Percentiles rank a stretch among this genome's conserved stretches.
Evolutionary conservation across 2,888 invertebrate species (phyloP).

Genomic region (Heliconius hortense): DNA sequence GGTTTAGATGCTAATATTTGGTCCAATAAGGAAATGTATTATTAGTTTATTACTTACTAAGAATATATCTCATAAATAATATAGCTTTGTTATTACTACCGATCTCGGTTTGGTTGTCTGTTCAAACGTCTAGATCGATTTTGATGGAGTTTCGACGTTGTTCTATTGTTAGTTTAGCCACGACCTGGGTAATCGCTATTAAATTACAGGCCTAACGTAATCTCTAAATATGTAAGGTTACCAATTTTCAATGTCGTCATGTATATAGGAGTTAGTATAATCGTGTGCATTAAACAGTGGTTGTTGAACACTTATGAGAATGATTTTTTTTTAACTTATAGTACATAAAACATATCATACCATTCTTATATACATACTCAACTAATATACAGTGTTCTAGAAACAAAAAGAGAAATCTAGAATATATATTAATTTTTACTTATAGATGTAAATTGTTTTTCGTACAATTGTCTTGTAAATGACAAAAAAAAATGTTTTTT

Average conservation of each 20-base stretch:
- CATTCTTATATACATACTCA: constrained; percentile 39
- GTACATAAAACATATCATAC: constrained; percentile 80
- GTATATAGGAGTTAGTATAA: constrained; percentile 57
- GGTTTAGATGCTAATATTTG: constrained; percentile 43
- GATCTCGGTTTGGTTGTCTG: constrained; percentile 17
- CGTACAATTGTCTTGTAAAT: constrained; percentile 32
- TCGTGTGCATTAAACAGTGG: constrained; percentile 51
- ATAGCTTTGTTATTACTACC: constrained; percentile 11
- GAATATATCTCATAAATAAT: constrained; percentile 11
- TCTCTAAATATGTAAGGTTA: constrained; percentile 65
- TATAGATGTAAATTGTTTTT: constrained; percentile 30
- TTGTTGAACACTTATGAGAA: constrained; percentile 68
- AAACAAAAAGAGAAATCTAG: constrained; percentile 8
- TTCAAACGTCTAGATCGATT: constrained; percentile 21
- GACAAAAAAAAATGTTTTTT: constrained; percentile 23
- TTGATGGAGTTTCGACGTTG: constrained; percentile 20
- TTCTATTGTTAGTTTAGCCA: constrained; percentile 15
- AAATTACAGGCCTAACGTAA: constrained; percentile 51
- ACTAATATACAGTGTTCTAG: constrained; percentile 9
- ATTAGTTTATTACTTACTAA: constrained; percentile 19
- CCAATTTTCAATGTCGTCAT: constrained; percentile 67
- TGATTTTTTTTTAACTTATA: constrained; percentile 66
- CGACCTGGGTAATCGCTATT: constrained; percentile 18
- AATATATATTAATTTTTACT: constrained; percentile 26
- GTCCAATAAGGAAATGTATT: constrained; percentile 34